Conservation (phyloP, 2,113 vertebrate species). For the Plotosus lineatus region DNA sequence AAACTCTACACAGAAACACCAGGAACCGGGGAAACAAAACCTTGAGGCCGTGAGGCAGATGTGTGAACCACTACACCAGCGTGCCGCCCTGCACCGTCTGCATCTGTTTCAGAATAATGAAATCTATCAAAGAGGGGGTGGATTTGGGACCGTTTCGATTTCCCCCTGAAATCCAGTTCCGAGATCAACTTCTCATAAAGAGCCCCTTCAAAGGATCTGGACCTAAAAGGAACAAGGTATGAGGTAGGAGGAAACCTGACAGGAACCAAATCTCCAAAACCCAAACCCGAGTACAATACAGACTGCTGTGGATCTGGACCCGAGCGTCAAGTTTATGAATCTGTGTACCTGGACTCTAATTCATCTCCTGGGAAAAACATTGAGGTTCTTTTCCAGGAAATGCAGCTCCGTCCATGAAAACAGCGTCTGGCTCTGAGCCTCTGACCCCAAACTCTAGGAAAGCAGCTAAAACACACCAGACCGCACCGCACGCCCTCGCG, state of each 20-base stretch:
- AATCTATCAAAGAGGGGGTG: too few relatives aligned
- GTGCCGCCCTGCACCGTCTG: too few relatives aligned
- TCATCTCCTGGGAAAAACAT: constrained; percentile 16
- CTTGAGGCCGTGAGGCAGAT: too few relatives aligned
- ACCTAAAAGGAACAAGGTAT: not conserved
- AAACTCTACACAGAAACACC: too few relatives aligned
- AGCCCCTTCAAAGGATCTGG: constrained; percentile 14
- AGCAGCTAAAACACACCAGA: constrained; percentile 22
- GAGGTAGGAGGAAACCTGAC: not conserved
- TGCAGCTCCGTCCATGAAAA: constrained; percentile 1
- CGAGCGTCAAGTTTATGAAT: not conserved
- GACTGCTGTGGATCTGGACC: not conserved
- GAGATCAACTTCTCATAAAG: not conserved
- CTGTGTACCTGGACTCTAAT: constrained; percentile 13
- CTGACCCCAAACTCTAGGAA: not conserved
- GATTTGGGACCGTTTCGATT: not conserved
- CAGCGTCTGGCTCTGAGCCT: constrained; percentile 1
- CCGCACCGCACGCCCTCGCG: not conserved
- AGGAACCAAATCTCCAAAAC: constrained; percentile 8
- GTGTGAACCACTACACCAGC: too few relatives aligned
- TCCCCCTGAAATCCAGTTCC: not conserved
- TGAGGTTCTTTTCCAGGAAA: constrained; percentile 25
- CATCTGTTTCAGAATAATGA: not conserved
- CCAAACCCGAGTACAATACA: not conserved
- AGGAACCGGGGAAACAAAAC: too few relatives aligned